Evolutionary conservation across 2,888 invertebrate genomes (phyloP).

Genomic region (Meganola albula): DNA sequence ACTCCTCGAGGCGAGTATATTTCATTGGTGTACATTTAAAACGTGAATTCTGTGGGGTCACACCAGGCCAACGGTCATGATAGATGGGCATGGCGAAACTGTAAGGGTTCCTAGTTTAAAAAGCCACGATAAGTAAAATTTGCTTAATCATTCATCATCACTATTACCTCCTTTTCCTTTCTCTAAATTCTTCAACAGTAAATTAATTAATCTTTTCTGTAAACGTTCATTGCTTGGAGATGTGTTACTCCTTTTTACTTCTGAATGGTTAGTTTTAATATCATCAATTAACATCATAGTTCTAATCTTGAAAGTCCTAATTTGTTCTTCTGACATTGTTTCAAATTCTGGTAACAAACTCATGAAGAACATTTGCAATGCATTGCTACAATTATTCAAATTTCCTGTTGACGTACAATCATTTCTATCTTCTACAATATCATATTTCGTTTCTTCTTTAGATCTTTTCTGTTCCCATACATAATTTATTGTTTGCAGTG

Average conservation of each 20-base stretch:
- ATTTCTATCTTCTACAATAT: conserved; percentile 5
- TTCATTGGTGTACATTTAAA: too few relatives aligned
- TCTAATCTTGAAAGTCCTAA: conserved; percentile 37
- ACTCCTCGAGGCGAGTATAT: too few relatives aligned
- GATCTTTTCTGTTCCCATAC: conserved; percentile 6
- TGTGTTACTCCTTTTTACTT: conserved; percentile 10
- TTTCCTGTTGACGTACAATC: neutral
- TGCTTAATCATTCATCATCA: too few relatives aligned
- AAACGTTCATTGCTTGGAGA: conserved; percentile 18
- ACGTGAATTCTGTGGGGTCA: too few relatives aligned
- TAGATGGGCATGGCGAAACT: too few relatives aligned
- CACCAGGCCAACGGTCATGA: too few relatives aligned
- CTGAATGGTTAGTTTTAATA: conserved; percentile 24
- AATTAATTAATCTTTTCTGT: conserved; percentile 33
- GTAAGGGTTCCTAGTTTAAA: too few relatives aligned
- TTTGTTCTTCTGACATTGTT: conserved; percentile 35
- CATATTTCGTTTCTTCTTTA: conserved; percentile 4
- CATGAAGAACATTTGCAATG: conserved; percentile 32
- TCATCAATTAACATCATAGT: conserved; percentile 34
- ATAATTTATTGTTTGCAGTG: conserved; percentile 11
- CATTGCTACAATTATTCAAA: conserved; percentile 6
- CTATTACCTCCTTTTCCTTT: conserved; percentile 5
- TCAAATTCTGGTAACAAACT: conserved; percentile 38
- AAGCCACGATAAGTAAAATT: too few relatives aligned
- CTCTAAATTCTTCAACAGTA: conserved; percentile 30